These are phyloP conservation scores for Gymnosoma rotundatum DNA, from an alignment of 2,888 invertebrate species.

Conservation along the genomic window DNA sequence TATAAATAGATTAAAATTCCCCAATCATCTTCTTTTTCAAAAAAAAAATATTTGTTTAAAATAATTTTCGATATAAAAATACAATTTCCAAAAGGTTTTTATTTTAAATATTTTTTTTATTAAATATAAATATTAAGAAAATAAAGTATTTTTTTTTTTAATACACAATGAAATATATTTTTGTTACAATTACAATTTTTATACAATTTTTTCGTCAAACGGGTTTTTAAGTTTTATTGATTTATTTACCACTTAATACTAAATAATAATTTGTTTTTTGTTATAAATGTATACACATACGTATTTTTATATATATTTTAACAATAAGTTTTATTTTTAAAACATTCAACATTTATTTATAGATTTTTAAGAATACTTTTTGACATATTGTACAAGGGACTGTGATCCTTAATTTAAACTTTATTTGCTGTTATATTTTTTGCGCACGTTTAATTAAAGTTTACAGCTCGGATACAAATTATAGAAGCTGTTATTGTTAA, in stretches of 20 bases:
- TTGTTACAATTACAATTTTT: constrained; percentile 16
- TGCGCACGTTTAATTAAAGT: too few relatives aligned
- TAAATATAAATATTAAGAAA: constrained; percentile 59
- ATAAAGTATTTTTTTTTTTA: constrained; percentile 56
- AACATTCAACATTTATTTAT: constrained; percentile 66
- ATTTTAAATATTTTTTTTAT: constrained; percentile 8
- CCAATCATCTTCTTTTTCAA: constrained; percentile 45
- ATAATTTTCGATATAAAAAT: constrained; percentile 52
- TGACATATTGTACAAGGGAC: constrained; percentile 29
- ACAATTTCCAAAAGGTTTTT: constrained; percentile 55
- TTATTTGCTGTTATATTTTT: too few relatives aligned
- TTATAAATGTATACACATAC: constrained; percentile 27
- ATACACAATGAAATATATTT: constrained; percentile 16
- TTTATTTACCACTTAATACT: constrained; percentile 49
- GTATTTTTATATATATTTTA: constrained; percentile 12
- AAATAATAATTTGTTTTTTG: constrained; percentile 52
- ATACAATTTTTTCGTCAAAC: constrained; percentile 23
- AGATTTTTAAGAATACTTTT: constrained; percentile 30
- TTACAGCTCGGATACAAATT: too few relatives aligned
- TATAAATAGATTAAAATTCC: constrained; percentile 20
- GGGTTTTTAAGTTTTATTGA: constrained; percentile 2
- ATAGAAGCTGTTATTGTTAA: too few relatives aligned
- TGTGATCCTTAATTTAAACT: background rate
- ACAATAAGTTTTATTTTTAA: constrained; percentile 18
- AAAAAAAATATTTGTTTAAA: too few relatives aligned